Conservation (phyloP, 2,888 invertebrate genomes). For the Hyposoter didymator region DNA sequence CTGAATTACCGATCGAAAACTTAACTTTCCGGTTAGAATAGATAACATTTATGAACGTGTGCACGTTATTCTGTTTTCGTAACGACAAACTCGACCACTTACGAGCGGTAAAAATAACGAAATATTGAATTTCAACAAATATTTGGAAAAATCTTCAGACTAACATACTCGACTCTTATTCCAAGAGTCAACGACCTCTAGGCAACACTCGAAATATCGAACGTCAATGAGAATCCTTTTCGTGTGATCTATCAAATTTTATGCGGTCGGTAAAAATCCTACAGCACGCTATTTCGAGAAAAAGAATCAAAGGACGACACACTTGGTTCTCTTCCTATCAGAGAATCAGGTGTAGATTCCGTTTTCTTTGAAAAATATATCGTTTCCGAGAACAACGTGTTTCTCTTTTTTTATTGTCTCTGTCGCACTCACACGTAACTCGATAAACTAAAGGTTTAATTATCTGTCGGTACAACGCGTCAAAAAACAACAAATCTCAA, state of each 20-base stretch:
- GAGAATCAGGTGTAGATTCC: too few species aligned
- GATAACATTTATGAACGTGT: neutral
- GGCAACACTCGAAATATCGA: neutral
- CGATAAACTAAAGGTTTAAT: neutral
- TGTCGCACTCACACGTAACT: too few species aligned
- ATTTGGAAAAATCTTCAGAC: neutral
- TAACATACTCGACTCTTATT: neutral
- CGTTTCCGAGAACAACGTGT: too few species aligned
- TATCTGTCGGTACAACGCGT: neutral
- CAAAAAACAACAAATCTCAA: neutral
- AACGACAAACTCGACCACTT: neutral
- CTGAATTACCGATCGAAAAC: constrained; percentile 12
- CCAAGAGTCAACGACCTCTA: neutral
- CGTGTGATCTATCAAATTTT: too few species aligned
- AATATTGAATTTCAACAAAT: neutral
- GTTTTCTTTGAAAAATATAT: too few species aligned
- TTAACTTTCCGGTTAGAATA: neutral
- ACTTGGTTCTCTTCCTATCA: too few species aligned
- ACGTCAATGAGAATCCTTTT: neutral
- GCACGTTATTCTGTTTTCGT: neutral
- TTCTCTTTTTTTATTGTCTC: too few species aligned
- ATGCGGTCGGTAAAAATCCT: too few species aligned
- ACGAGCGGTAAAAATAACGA: neutral
- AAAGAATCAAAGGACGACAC: too few species aligned
- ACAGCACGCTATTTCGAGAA: too few species aligned